Evolutionary conservation across 2,888 invertebrate genomes (phyloP).

Genomic region (Eupithecia tripunctaria): DNA sequence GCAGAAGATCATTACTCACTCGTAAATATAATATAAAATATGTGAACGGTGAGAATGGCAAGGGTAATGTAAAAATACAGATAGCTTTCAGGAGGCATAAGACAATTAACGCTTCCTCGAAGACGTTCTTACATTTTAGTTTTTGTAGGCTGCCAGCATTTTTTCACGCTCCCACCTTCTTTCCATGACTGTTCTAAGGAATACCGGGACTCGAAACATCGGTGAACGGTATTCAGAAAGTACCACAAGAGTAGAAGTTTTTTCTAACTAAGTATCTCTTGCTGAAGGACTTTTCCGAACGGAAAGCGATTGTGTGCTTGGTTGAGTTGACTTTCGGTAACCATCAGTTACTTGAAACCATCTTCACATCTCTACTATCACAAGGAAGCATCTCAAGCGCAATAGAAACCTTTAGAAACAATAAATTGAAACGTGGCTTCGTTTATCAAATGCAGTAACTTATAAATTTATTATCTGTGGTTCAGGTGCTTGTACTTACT

Average conservation of each 20-base stretch:
- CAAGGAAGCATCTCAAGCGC: not conserved
- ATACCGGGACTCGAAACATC: too few species aligned
- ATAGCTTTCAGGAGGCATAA: not conserved
- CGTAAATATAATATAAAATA: not conserved
- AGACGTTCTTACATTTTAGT: not conserved
- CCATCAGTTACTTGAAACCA: not conserved
- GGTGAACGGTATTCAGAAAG: too few species aligned
- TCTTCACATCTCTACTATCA: not conserved
- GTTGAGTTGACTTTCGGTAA: not conserved
- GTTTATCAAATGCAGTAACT: conserved; percentile 42
- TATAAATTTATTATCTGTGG: conserved; percentile 19
- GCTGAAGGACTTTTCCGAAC: not conserved
- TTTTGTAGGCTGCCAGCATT: not conserved
- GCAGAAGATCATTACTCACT: not conserved
- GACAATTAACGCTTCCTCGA: not conserved
- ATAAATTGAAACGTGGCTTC: conserved; percentile 32
- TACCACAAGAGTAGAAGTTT: too few species aligned
- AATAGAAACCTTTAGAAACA: conserved; percentile 11
- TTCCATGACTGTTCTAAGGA: too few species aligned
- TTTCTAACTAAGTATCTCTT: too few species aligned
- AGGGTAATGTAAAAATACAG: not conserved
- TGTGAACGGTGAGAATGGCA: not conserved
- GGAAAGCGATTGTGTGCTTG: too few species aligned
- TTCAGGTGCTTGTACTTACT: not conserved
- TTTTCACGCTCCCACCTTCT: not conserved